These are phyloP conservation scores for Drosophila paucipuncta DNA, from an alignment of 2,888 invertebrate genomes.

Conservation along the genomic window DNA sequence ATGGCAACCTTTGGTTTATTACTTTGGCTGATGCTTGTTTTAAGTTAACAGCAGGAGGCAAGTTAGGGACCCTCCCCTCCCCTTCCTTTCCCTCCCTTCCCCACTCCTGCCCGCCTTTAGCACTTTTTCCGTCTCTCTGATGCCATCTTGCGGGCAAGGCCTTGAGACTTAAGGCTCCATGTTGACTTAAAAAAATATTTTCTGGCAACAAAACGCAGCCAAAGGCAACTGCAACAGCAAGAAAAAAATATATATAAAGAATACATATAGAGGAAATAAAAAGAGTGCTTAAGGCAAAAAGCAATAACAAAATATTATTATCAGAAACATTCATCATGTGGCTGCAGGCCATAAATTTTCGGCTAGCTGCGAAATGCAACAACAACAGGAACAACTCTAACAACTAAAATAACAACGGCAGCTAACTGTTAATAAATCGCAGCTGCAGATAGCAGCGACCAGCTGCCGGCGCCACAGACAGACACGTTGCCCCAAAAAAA, in stretches of 20 bases:
- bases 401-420: conserved; percentile 64
- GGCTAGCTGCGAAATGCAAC: conserved; percentile 71
- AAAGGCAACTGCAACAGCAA: conserved; percentile 60
- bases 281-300: conserved; percentile 55
- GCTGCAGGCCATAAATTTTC: conserved; percentile 83
- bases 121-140: neutral
- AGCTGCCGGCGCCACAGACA: conserved; percentile 70
- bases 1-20: conserved; percentile 71
- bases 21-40: conserved; percentile 70
- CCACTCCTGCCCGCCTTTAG: neutral
- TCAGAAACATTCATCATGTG: conserved; percentile 83
- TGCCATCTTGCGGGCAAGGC: conserved; percentile 49
- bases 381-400: conserved; percentile 37
- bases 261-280: conserved; percentile 13
- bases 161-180: conserved; percentile 58
- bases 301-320: conserved; percentile 81
- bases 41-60: conserved; percentile 65
- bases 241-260: neutral
- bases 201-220: conserved; percentile 65
- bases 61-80: conserved; percentile 6
- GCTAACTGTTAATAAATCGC: conserved; percentile 81
- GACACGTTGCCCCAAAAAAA: conserved; percentile 25
- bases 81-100: neutral
- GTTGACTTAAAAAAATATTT: conserved; percentile 47
- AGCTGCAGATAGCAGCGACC: conserved; percentile 73